Evolutionary conservation across 1,140 invertebrate species (phyloP).

Genomic region (Cherax destructor): DNA sequence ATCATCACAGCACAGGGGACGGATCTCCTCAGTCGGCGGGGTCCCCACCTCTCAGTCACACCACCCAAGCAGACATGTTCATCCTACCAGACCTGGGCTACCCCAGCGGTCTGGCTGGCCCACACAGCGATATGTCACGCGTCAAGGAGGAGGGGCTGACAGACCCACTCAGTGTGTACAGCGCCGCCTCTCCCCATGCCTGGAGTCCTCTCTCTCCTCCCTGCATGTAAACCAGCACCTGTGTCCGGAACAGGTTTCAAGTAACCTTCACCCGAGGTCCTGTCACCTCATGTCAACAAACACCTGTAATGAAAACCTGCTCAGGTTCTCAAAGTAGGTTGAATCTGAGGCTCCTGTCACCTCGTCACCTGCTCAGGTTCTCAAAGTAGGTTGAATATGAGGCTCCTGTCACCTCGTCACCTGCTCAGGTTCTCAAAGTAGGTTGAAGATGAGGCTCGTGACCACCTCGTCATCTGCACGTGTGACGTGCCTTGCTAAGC

Average conservation of each 20-base stretch:
- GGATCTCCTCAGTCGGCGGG: conserved; percentile 44
- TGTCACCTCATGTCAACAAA: not conserved
- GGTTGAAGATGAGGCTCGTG: too few relatives aligned
- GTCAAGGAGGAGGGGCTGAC: conserved; percentile 4
- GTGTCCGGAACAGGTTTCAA: not conserved
- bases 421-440: too few relatives aligned
- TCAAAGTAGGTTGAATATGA: too few relatives aligned
- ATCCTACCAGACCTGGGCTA: conserved; percentile 47
- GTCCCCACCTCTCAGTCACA: conserved; percentile 25
- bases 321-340: not conserved
- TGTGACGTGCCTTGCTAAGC: too few relatives aligned
- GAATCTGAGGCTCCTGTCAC: not conserved
- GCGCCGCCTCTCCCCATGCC: not conserved
- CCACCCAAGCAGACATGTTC: conserved; percentile 7
- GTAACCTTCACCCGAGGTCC: not conserved
- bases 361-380: too few relatives aligned
- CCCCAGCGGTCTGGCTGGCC: not conserved
- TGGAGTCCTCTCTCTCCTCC: conserved; percentile 32
- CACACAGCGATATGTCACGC: not conserved
- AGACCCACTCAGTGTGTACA: not conserved
- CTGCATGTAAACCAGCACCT: not conserved
- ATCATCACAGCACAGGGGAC: conserved; percentile 27
- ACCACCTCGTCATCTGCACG: too few relatives aligned
- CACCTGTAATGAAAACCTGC: not conserved
- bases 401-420: too few relatives aligned